These are phyloP conservation scores for Thinocorus orbignyianus DNA, from an alignment of 2,113 vertebrate species.

Conservation along the genomic window DNA sequence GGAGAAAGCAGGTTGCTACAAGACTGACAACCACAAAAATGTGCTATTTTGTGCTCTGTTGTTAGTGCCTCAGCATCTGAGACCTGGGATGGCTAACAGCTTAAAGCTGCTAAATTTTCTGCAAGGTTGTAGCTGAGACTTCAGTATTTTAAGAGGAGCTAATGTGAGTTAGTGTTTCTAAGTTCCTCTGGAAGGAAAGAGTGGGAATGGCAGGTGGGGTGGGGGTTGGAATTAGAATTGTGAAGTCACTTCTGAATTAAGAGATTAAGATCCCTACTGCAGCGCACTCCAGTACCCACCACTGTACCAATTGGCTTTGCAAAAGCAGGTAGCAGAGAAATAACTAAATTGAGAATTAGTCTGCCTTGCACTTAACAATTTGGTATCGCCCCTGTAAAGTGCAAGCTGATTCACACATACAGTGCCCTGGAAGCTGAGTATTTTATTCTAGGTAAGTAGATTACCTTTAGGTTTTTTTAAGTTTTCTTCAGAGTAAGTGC, in stretches of 20 bases:
- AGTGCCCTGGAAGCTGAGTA: not conserved
- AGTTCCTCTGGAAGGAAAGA: not conserved
- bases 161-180: not conserved
- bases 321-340: not conserved
- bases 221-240: no score
- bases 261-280: no score
- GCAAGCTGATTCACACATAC: not conserved
- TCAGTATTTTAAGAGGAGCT: not conserved
- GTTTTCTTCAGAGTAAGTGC: not conserved
- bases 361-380: no score
- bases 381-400: not conserved
- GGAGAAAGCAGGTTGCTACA: not conserved
- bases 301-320: not conserved
- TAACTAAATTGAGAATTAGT: not conserved
- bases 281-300: not conserved
- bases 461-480: not conserved
- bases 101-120: not conserved
- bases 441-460: not conserved
- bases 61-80: not conserved
- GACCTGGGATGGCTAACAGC: not conserved
- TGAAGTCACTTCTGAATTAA: not conserved
- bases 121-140: not conserved
- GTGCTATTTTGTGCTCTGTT: not conserved
- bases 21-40: not conserved
- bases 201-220: rapidly evolving